These are phyloP conservation scores for Magallana ariakensis DNA, from an alignment of 1,140 invertebrate genomes.

Conservation along the genomic window DNA sequence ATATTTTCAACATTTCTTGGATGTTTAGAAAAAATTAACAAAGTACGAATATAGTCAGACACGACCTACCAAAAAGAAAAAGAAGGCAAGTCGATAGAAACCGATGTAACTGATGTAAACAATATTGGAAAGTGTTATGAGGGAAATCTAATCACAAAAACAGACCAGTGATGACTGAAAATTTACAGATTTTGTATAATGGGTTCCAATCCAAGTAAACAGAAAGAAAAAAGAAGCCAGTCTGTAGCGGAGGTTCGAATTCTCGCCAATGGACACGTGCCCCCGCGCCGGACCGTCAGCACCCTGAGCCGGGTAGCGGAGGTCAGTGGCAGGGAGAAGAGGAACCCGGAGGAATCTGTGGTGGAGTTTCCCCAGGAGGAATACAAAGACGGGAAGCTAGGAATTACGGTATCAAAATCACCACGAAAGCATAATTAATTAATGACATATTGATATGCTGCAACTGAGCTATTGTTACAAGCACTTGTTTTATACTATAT, in stretches of 20 bases:
- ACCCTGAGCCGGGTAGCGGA: constrained; percentile 22
- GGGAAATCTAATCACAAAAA: background rate
- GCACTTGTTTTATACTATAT: too few species aligned
- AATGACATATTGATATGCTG: too few species aligned
- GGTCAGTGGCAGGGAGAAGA: constrained; percentile 35
- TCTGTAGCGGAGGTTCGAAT: constrained; percentile 47
- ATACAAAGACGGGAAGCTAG: constrained; percentile 58
- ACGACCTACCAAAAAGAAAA: background rate
- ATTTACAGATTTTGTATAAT: constrained; percentile 40
- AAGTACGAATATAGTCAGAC: background rate
- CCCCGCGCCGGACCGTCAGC: constrained; percentile 44
- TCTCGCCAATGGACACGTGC: constrained; percentile 41
- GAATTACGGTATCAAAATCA: constrained; percentile 51
- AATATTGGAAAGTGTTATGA: background rate
- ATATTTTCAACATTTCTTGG: too few species aligned
- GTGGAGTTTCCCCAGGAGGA: constrained; percentile 55
- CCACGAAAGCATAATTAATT: background rate
- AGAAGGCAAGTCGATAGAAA: constrained; percentile 12
- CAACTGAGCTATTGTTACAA: too few species aligned
- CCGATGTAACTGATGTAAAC: constrained; percentile 24
- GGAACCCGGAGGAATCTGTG: constrained; percentile 33
- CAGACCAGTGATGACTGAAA: background rate
- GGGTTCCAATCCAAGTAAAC: constrained; percentile 55
- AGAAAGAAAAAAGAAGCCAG: constrained; percentile 28
- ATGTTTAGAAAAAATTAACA: too few species aligned